Percentiles rank a stretch among this genome's conserved stretches.
Evolutionary conservation across 2,888 invertebrate species (phyloP).

Genomic region (Drosophila rubida): DNA sequence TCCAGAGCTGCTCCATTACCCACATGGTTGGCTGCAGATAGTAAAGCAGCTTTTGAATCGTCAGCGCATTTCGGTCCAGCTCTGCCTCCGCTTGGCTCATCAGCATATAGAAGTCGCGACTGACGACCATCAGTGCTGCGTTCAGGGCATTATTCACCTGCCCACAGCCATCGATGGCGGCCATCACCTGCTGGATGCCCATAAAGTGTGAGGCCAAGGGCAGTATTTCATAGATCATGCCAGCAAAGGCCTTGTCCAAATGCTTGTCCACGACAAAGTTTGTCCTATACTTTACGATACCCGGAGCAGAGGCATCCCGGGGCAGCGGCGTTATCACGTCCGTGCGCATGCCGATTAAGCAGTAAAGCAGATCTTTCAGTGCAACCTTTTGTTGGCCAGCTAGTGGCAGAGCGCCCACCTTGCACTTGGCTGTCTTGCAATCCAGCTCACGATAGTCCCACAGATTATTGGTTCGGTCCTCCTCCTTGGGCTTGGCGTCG

Average conservation of each 20-base stretch:
- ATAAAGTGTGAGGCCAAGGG: slow-evolving; percentile 96
- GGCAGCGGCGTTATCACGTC: not conserved
- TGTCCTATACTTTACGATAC: slow-evolving; percentile 82
- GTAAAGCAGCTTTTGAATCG: slow-evolving; percentile 95
- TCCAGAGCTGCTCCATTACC: slow-evolving; percentile 92
- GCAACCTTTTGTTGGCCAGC: not conserved
- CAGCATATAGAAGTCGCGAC: slow-evolving; percentile 93
- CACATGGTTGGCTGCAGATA: slow-evolving; percentile 94
- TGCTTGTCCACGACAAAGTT: slow-evolving; percentile 89
- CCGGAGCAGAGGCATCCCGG: not conserved
- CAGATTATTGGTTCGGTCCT: not conserved
- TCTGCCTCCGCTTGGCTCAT: slow-evolving; percentile 94
- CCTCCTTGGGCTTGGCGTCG: not conserved
- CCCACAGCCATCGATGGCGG: slow-evolving; percentile 87
- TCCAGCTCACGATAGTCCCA: slow-evolving; percentile 5
- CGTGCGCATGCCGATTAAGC: not conserved
- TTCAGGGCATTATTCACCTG: slow-evolving; percentile 96
- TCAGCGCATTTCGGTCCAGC: slow-evolving; percentile 89
- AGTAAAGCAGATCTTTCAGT: slow-evolving; percentile 3
- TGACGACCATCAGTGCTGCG: slow-evolving; percentile 91
- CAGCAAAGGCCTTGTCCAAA: slow-evolving; percentile 89
- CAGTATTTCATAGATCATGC: slow-evolving; percentile 87
- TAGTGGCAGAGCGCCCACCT: not conserved
- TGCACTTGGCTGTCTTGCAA: too few relatives aligned
- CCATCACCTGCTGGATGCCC: slow-evolving; percentile 92